These are phyloP conservation scores for Pogona vitticeps DNA, from an alignment of 2,113 vertebrate species.

Conservation along the genomic window DNA sequence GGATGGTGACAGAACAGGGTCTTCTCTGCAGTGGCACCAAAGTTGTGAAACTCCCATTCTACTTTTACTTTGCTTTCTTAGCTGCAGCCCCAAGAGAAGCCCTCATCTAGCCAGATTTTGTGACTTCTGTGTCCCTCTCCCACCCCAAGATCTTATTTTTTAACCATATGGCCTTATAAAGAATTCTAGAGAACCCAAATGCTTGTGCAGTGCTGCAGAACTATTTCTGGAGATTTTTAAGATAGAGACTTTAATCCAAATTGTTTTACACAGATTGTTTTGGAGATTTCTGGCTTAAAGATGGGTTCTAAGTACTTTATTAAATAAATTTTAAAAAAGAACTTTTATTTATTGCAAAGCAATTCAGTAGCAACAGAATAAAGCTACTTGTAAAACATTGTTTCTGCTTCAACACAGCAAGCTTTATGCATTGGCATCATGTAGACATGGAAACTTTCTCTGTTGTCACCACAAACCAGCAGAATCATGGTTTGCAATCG, in stretches of 20 bases:
- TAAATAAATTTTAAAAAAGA: conserved; percentile 16
- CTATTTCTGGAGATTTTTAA: not conserved
- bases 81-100: too few relatives aligned
- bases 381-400: not conserved
- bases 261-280: too few relatives aligned
- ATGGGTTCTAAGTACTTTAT: not conserved
- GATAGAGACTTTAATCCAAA: not conserved
- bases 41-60: too few relatives aligned
- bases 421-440: not conserved
- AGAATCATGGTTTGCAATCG: not conserved
- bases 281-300: not conserved
- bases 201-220: too few relatives aligned
- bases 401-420: not conserved
- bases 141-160: too few relatives aligned
- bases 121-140: too few relatives aligned
- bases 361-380: not conserved
- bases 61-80: too few relatives aligned
- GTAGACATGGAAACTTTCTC: not conserved
- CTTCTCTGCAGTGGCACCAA: too few relatives aligned
- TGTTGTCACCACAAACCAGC: not conserved
- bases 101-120: too few relatives aligned
- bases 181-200: too few relatives aligned
- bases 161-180: too few relatives aligned
- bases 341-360: not conserved
- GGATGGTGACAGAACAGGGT: not conserved